A percentile compares a stretch with the other conserved stretches of the same genome.
Conservation (phyloP, 2,797 vertebrate genomes). For the Sebastes variabilis region DNA sequence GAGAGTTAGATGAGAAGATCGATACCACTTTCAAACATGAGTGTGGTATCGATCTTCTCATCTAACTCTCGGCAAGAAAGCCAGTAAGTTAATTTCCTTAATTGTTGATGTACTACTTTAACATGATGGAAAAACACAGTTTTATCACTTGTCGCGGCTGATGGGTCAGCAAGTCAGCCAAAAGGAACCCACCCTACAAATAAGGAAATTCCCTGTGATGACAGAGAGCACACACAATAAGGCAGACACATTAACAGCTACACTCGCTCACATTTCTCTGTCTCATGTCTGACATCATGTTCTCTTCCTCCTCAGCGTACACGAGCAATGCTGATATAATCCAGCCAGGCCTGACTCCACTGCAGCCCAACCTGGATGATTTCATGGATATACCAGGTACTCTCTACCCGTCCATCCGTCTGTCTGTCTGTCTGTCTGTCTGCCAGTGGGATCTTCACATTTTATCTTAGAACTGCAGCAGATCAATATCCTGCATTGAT, state of each 20-base stretch:
- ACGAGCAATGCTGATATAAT: constrained; percentile 96
- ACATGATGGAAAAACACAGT: neutral
- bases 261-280: neutral
- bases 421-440: neutral
- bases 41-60: too few relatives aligned
- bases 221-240: neutral
- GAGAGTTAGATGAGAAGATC: too few relatives aligned
- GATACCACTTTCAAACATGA: too few relatives aligned
- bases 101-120: too few relatives aligned
- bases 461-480: neutral
- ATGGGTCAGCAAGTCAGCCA: neutral
- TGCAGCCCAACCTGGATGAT: constrained; percentile 95
- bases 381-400: constrained; percentile 97
- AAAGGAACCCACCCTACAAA: constrained; percentile 31
- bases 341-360: constrained; percentile 92
- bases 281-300: neutral
- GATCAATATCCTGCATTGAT: neutral
- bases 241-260: neutral
- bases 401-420: neutral
- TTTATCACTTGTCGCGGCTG: neutral
- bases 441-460: neutral
- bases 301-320: constrained; percentile 81
- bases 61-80: too few relatives aligned
- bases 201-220: constrained; percentile 48
- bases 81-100: too few relatives aligned